phyloP scores from a whole-genome alignment of 2,797 vertebrate genomes.

The Myripristis jacobus region DNA sequence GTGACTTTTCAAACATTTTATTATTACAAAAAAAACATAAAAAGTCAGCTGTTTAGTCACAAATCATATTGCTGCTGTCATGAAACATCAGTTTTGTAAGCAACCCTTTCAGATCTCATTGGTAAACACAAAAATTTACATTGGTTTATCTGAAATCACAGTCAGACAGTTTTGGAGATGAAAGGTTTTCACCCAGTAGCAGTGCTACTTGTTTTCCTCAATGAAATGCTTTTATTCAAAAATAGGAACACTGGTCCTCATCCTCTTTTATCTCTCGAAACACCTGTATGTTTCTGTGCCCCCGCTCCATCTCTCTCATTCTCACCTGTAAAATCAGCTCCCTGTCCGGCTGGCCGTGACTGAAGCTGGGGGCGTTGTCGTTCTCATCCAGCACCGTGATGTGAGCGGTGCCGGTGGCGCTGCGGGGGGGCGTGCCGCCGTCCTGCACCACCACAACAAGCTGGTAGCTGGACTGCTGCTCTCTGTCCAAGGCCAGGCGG shows the following conservation, averaged over 20 bases:
- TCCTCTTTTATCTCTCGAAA: neutral
- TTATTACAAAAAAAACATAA: too few species aligned
- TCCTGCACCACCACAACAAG: constrained; percentile 93
- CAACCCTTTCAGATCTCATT: too few species aligned
- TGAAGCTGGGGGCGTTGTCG: constrained; percentile 90
- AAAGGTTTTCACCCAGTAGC: too few species aligned
- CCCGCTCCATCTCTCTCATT: neutral
- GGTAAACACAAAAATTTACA: too few species aligned
- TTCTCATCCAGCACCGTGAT: constrained; percentile 95
- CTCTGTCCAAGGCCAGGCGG: constrained; percentile 90
- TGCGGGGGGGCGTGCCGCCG: constrained; percentile 92
- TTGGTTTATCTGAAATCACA: too few species aligned
- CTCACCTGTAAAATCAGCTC: constrained; percentile 92
- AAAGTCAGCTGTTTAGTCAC: too few species aligned
- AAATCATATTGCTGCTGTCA: too few species aligned
- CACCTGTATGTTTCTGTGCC: neutral
- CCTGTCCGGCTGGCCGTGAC: constrained; percentile 84
- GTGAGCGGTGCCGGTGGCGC: constrained; percentile 91
- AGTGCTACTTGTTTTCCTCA: too few species aligned
- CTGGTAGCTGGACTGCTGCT: constrained; percentile 95
- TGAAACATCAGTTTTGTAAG: too few species aligned
- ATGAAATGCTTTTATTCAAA: too few species aligned
- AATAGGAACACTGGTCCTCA: neutral
- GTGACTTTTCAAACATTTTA: too few species aligned
- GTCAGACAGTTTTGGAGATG: too few species aligned